A percentile compares a stretch with the other conserved stretches of the same genome.
These are phyloP conservation scores for Columbina picui DNA, from an alignment of 2,113 vertebrate genomes.

Conservation along the genomic window DNA sequence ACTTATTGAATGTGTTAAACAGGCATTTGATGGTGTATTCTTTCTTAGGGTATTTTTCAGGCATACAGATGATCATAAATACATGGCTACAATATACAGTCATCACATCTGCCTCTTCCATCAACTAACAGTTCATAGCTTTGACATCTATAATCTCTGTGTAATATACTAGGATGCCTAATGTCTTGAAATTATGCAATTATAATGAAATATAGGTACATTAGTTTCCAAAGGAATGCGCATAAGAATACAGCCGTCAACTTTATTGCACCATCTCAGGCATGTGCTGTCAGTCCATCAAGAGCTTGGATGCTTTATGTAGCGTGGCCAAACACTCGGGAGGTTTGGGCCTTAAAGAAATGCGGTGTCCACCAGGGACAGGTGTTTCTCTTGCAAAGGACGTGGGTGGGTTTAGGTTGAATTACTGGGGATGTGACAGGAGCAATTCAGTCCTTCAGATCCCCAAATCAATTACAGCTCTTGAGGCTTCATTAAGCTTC, in stretches of 20 bases:
- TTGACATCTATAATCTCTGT: background rate
- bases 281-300: background rate
- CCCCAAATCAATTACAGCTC: background rate
- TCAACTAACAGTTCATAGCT: background rate
- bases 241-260: background rate
- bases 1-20: background rate
- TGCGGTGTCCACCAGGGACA: background rate
- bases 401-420: background rate
- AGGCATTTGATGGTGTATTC: background rate
- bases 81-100: rapidly evolving
- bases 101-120: background rate
- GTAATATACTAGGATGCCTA: background rate
- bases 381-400: background rate
- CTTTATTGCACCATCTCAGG: background rate
- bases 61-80: background rate
- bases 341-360: background rate
- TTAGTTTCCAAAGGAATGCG: background rate
- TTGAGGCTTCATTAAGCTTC: background rate
- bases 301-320: background rate
- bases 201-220: background rate
- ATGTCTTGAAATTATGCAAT: background rate
- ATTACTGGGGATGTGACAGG: background rate
- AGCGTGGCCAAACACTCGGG: background rate
- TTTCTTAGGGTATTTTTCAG: background rate
- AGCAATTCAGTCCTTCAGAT: background rate